Evolutionary conservation across 1,140 invertebrate genomes (phyloP).

Genomic region (Aradophagus sp.): DNA sequence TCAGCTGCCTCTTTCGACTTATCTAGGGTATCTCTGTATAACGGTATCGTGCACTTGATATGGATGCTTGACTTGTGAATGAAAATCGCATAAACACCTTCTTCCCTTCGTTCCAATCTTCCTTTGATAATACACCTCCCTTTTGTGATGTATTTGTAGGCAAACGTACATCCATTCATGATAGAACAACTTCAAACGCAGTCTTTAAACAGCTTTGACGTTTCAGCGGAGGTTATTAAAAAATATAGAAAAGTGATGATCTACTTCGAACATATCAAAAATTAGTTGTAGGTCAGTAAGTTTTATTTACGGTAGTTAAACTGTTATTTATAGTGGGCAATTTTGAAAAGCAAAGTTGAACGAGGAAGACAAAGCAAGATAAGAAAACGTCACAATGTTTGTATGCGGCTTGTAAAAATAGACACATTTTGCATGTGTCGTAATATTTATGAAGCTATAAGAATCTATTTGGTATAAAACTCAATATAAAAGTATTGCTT

Average conservation of each 20-base stretch:
- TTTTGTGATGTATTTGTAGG: constrained; percentile 27
- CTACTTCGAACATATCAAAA: not conserved
- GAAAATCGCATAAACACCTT: constrained; percentile 9
- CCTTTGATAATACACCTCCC: constrained; percentile 34
- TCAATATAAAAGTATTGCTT: constrained; percentile 56
- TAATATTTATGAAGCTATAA: constrained; percentile 32
- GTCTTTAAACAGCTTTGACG: too few species aligned
- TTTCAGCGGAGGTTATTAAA: too few species aligned
- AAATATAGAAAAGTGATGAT: too few species aligned
- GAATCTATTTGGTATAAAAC: constrained; percentile 51
- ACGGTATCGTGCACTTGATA: constrained; percentile 51
- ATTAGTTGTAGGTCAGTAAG: not conserved
- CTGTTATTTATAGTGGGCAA: too few species aligned
- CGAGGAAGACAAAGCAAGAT: constrained; percentile 3
- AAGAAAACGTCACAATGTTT: constrained; percentile 21
- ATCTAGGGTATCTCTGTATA: constrained; percentile 38
- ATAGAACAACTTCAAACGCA: constrained; percentile 22
- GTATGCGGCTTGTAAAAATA: constrained; percentile 31
- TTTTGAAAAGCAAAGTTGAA: constrained; percentile 1
- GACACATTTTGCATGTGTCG: constrained; percentile 11
- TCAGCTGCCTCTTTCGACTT: constrained; percentile 14
- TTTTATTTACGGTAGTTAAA: too few species aligned
- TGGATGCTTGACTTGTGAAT: constrained; percentile 44
- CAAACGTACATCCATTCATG: constrained; percentile 25
- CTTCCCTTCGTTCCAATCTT: not conserved